Evolutionary conservation across 23 tunicate genomes (phyloP).

Genomic region (Corella eumyota): DNA sequence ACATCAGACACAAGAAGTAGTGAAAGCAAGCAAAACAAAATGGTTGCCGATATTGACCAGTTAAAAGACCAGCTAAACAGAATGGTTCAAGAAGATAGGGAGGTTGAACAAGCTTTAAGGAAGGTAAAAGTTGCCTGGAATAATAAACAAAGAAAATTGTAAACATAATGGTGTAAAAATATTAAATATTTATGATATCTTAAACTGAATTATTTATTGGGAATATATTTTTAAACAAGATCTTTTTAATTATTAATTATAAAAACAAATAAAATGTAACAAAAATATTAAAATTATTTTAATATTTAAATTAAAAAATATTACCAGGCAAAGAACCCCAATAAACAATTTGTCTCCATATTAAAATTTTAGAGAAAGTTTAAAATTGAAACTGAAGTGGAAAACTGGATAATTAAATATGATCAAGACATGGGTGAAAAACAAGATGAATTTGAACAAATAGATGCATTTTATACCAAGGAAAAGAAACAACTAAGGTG

Average conservation of each 20-base stretch:
- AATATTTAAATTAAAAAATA: too few relatives aligned
- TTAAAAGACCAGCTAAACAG: constrained; percentile 37
- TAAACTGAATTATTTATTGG: too few relatives aligned
- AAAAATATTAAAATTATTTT: too few relatives aligned
- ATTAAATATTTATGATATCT: too few relatives aligned
- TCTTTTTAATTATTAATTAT: too few relatives aligned
- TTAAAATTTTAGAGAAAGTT: constrained; percentile 33
- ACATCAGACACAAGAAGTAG: constrained; percentile 63
- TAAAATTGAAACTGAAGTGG: constrained; percentile 95
- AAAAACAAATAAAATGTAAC: too few relatives aligned
- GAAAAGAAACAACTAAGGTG: constrained; percentile 97
- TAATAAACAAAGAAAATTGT: too few relatives aligned
- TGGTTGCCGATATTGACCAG: constrained; percentile 42
- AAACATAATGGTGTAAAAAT: too few relatives aligned
- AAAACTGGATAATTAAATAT: constrained; percentile 95
- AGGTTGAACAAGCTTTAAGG: constrained; percentile 63
- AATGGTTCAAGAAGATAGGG: constrained; percentile 78
- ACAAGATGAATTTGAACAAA: constrained; percentile 90
- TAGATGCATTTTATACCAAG: constrained; percentile 80
- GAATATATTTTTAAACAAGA: too few relatives aligned
- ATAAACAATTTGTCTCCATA: too few relatives aligned
- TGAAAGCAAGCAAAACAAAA: constrained; percentile 52
- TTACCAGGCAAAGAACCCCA: too few relatives aligned
- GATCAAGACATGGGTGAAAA: constrained; percentile 93
- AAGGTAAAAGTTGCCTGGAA: constrained; percentile 41